These are phyloP conservation scores for Bos indicus DNA, from an alignment of 2,113 vertebrate species.

Conservation along the genomic window DNA sequence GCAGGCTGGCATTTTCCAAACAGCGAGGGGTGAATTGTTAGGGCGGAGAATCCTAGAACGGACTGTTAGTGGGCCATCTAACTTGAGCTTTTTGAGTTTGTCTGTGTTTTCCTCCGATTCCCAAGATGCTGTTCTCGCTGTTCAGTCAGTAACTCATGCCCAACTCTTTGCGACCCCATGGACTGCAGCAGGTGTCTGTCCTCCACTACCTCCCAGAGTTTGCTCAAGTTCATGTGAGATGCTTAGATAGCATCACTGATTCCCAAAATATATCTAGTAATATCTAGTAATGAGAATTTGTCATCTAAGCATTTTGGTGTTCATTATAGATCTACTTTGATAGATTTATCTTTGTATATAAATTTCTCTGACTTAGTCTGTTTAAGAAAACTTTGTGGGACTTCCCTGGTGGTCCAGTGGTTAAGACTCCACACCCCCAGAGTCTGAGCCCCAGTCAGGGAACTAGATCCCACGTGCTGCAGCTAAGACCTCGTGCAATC, in stretches of 20 bases:
- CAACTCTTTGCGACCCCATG: neutral
- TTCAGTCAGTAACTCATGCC: accelerated
- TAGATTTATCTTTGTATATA: neutral
- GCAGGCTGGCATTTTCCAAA: neutral
- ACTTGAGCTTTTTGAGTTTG: neutral
- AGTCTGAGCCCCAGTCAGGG: neutral
- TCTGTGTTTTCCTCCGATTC: too few relatives aligned
- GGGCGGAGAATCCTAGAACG: neutral
- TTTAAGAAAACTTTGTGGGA: neutral
- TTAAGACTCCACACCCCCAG: neutral
- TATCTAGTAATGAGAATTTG: neutral
- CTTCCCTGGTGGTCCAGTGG: neutral
- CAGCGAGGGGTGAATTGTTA: too few relatives aligned
- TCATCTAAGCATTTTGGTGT: neutral
- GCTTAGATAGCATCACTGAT: neutral
- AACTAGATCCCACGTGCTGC: neutral
- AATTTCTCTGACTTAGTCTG: neutral
- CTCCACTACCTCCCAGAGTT: neutral
- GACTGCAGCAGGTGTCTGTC: neutral
- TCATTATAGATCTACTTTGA: neutral
- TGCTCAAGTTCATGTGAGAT: neutral
- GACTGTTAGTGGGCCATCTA: accelerated
- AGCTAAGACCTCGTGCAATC: neutral
- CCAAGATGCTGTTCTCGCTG: neutral
- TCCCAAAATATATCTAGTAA: neutral